Evolutionary conservation across 2,113 vertebrate species (phyloP).

Genomic region (Oncorhynchus mykiss): DNA sequence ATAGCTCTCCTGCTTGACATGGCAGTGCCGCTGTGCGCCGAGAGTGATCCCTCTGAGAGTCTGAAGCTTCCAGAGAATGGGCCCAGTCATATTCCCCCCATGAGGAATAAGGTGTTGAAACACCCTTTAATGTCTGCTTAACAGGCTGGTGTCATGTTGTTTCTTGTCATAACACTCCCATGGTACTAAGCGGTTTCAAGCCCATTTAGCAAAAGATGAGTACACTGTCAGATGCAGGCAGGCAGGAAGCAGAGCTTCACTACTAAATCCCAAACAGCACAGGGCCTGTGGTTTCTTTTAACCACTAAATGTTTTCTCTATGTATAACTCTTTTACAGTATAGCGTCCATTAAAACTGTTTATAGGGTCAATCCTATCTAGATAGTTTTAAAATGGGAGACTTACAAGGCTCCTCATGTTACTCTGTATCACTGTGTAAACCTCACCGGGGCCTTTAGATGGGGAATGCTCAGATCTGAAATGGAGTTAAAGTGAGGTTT

Average conservation of each 20-base stretch:
- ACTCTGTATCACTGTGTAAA: constrained; percentile 34
- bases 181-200: constrained; percentile 43
- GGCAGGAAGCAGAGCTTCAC: constrained; percentile 30
- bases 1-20: constrained; percentile 25
- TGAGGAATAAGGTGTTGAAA: constrained; percentile 53
- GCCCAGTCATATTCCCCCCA: constrained; percentile 17
- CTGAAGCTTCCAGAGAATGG: constrained; percentile 3
- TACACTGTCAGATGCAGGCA: constrained; percentile 38
- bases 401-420: constrained; percentile 26
- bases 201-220: constrained; percentile 26
- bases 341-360: constrained; percentile 27
- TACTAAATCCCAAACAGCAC: constrained; percentile 19
- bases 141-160: constrained; percentile 32
- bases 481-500: constrained; percentile 28
- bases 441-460: constrained; percentile 21
- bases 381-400: constrained; percentile 37
- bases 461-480: constrained; percentile 30
- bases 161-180: constrained; percentile 47
- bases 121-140: constrained; percentile 20
- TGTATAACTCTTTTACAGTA: constrained; percentile 17
- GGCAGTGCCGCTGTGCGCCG: constrained; percentile 24
- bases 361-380: constrained; percentile 47
- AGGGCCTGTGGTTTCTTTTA: constrained; percentile 19
- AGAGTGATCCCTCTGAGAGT: constrained; percentile 26
- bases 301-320: constrained; percentile 27